These are phyloP conservation scores for Clostera curtula DNA, from an alignment of 2,888 invertebrate genomes.

Conservation along the genomic window DNA sequence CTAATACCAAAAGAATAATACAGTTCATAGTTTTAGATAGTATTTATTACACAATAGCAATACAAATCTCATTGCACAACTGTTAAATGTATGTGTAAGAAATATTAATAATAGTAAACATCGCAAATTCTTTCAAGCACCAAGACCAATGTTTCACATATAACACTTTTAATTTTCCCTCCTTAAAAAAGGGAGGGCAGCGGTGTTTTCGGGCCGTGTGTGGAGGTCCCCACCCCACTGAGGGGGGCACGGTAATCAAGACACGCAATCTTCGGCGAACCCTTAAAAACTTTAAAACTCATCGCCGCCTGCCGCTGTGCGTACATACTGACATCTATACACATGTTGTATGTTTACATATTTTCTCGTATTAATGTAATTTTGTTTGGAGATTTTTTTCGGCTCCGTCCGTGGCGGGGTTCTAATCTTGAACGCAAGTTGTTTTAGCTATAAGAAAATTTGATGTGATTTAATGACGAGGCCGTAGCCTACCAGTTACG, in stretches of 20 bases:
- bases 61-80: too few relatives aligned
- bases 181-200: slow-evolving; percentile 73
- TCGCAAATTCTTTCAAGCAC: slow-evolving; percentile 48
- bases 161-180: slow-evolving; percentile 74
- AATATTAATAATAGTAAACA: slow-evolving; percentile 4
- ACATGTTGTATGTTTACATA: slow-evolving; percentile 25
- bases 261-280: slow-evolving; percentile 79
- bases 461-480: too few relatives aligned
- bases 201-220: slow-evolving; percentile 59
- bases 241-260: slow-evolving; percentile 71
- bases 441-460: too few relatives aligned
- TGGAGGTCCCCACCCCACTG: slow-evolving; percentile 31
- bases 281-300: slow-evolving; percentile 78
- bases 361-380: slow-evolving; percentile 43
- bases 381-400: slow-evolving; percentile 25
- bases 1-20: too few relatives aligned
- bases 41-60: too few relatives aligned
- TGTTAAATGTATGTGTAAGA: too few relatives aligned
- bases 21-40: too few relatives aligned
- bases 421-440: slow-evolving; percentile 8
- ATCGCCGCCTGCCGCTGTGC: slow-evolving; percentile 52
- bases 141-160: slow-evolving; percentile 35
- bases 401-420: not conserved
- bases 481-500: too few relatives aligned
- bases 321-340: slow-evolving; percentile 26